Evolutionary conservation across 2,113 vertebrate species (phyloP), one percentile per base, ranked within the genome.

Genomic region (Pipa parva): DNA sequence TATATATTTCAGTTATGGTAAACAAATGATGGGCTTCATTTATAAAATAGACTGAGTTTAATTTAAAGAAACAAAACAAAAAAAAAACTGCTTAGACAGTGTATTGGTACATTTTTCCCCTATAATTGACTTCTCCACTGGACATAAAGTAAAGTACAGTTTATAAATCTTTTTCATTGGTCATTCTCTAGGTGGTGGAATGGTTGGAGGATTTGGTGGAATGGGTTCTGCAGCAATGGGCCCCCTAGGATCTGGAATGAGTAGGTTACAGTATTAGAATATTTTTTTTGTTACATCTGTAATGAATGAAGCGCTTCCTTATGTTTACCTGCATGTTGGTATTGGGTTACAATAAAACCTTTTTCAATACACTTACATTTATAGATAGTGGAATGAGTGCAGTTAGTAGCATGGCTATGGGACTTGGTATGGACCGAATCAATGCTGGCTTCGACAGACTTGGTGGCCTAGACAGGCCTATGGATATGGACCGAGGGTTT

Each of bases 211-310:
- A 78, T 95, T 88, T 88, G 94, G 92, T 89, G 89, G 91, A 85
- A 94, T 98, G 93, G 85, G 90, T 81, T 86, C 86, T 59, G 87
- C 93, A 87, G 87, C 91, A 85, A 94, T 95, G 89, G 93, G 93
- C 61, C 89, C 91, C 27, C 83, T 97, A 85, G 91, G 91, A 77
- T 84, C 89, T 87, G 93, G 91, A 89, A 87, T 97, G 91, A 93
- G 93, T 97, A 94, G 79, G 84, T 85, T 78, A 74, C 26, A 81
- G 74, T 82, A 39, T 64, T 77, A 12, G 13, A 54, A 28, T 20
- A 22, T 10, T 50, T 7, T 50, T 49, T 2, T 85, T 85, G 77
- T 76, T 56, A 74, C 75, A 80, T 79, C 75, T 74, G 20, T 81
- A 80, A 78, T 80, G 76, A 20, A 72, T 77, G 77, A 72, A 37